phyloP scores from a whole-genome alignment of 2,113 vertebrate genomes.

The Odocoileus virginianus region DNA sequence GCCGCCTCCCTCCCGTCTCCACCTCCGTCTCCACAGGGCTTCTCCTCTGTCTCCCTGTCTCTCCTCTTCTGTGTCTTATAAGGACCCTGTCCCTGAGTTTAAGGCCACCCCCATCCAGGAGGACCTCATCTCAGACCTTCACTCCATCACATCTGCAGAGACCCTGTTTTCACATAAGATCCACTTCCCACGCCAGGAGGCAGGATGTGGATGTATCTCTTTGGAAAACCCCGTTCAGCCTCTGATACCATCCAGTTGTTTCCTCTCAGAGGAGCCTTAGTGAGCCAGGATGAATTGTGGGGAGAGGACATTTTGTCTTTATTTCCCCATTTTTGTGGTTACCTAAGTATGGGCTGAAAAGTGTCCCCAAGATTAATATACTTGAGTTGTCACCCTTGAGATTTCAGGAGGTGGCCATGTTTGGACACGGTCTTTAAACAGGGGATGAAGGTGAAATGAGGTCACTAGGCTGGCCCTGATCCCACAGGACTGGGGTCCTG shows the following conservation, averaged over 20 bases:
- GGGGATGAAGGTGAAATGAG: accelerated
- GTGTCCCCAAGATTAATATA: accelerated
- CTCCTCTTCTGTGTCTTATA: not conserved
- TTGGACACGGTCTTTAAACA: not conserved
- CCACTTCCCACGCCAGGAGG: accelerated
- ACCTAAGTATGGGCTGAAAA: accelerated
- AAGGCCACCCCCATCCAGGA: too few relatives aligned
- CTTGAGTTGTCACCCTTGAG: accelerated
- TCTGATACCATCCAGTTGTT: accelerated
- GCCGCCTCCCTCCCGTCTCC: accelerated
- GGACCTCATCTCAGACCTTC: accelerated
- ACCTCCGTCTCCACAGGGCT: not conserved
- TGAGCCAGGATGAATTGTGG: accelerated
- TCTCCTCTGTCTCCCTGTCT: accelerated
- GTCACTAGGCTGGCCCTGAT: not conserved
- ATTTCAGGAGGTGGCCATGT: accelerated
- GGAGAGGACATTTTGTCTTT: not conserved
- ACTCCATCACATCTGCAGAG: accelerated
- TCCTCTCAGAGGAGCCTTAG: accelerated
- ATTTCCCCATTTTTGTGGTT: not conserved
- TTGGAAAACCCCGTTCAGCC: accelerated
- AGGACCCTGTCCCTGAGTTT: not conserved
- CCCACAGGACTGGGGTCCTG: accelerated
- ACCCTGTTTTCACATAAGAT: accelerated
- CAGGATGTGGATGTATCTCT: accelerated